Evolutionary conservation across 1,140 invertebrate genomes (phyloP), one percentile per base, ranked within the genome.

Genomic region (Luehdorfia chinensis): DNA sequence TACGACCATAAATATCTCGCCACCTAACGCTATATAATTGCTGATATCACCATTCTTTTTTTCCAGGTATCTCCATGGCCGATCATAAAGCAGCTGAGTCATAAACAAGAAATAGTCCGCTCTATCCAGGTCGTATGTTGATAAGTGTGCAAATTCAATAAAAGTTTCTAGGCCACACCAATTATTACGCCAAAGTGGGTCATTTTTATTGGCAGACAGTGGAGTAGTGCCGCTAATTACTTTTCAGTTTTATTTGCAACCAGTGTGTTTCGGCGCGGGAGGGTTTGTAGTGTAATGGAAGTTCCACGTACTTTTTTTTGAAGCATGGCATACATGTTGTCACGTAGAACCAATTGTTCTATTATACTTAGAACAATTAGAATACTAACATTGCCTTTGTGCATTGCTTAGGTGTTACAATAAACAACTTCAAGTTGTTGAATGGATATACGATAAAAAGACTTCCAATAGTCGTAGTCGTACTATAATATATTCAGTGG

Each of bases 171-270:
- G 54, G 54, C 18, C 46, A 23, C 14, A 34, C 39, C 46, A 52
- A 52, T 57, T 56, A 56, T 41, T 49, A 34, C 33, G 27, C 27
- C 9, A 30, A 52, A 48, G 25, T 47, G 27, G 49, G 45, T 32
- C 49, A 48, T 49, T 48, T 57, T 57, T 52, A 52, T 57, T 57
- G 45, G 23, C 28, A 47, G 49, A 41, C 39, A 41, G 25, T 39
- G 39, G 39, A 47, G 41, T 36, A 4, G 15, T 12, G 30, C 19
- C 27, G 41, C 11, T 55, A 46, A 49, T 46, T 55, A 50, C 15
- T 30, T 34, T 45, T 21, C 27, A 23, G 37, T 46, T 36, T 45
- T n/a, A 30, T 43, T 43, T 43, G 8, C 14, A 3, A 43, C 4
- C 1, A 11, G 16, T 13, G 39, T 30, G 23, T 37, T 12, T n/a